Conservation (phyloP, 2,113 vertebrate genomes). For the Amphiprion percula region DNA sequence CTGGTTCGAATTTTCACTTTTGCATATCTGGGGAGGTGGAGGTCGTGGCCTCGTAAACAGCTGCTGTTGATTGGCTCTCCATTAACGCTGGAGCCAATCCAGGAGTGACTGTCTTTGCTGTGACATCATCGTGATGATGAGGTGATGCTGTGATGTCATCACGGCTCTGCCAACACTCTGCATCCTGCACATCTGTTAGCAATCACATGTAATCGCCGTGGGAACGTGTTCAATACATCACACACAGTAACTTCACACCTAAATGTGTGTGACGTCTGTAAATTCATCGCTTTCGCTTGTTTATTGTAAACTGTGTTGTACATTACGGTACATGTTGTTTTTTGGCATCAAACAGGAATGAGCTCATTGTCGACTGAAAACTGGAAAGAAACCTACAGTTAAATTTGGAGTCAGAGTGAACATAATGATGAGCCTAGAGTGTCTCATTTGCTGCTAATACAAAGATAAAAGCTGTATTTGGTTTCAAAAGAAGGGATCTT, state of each 20-base stretch:
- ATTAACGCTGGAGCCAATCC: constrained; percentile 28
- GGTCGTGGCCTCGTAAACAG: constrained; percentile 76
- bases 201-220: constrained; percentile 38
- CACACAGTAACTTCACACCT: constrained; percentile 28
- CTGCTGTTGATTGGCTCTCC: constrained; percentile 78
- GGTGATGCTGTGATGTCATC: constrained; percentile 49
- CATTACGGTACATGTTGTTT: background rate
- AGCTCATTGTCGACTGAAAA: background rate
- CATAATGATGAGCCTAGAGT: background rate
- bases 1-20: constrained; percentile 18
- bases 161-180: constrained; percentile 46
- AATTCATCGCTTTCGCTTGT: background rate
- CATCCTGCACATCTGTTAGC: constrained; percentile 63
- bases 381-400: background rate
- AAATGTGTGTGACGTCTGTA: background rate
- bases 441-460: background rate
- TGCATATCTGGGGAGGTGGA: constrained; percentile 16
- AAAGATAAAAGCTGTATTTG: background rate
- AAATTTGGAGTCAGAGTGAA: background rate
- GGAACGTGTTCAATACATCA: constrained; percentile 21
- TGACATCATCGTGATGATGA: constrained; percentile 69
- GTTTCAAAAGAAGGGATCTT: background rate
- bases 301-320: background rate
- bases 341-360: constrained; percentile 5
- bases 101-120: constrained; percentile 54